Evolutionary conservation across 2,888 invertebrate species (phyloP).

Genomic region (Pomacea canaliculata): DNA sequence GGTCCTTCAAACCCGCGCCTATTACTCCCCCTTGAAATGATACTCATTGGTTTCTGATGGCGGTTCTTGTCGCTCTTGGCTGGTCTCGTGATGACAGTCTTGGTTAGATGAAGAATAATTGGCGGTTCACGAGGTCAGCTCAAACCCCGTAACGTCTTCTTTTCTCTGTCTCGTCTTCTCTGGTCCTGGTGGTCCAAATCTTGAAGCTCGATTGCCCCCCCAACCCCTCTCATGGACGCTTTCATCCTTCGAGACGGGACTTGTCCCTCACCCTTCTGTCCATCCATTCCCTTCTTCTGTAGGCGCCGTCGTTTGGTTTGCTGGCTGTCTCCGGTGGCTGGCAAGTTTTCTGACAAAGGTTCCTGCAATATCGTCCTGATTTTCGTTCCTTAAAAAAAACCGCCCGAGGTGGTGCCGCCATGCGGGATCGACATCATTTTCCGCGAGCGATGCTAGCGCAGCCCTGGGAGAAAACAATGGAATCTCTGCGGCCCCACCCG

Average conservation of each 20-base stretch:
- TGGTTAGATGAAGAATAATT: too few relatives aligned
- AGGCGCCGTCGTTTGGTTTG: too few relatives aligned
- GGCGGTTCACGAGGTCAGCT: too few relatives aligned
- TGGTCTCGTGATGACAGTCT: too few relatives aligned
- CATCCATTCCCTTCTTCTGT: neutral
- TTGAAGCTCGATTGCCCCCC: neutral
- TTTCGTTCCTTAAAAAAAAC: too few relatives aligned
- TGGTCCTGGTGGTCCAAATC: neutral
- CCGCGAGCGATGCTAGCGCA: neutral
- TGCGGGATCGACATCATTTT: slow-evolving; percentile 4
- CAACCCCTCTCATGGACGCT: neutral
- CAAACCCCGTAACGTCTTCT: too few relatives aligned
- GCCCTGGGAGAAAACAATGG: slow-evolving; percentile 1
- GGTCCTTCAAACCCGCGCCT: neutral
- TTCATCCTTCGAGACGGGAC: neutral
- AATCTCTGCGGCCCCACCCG: neutral
- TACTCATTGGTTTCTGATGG: neutral
- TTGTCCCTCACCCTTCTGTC: neutral
- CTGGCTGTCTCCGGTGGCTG: neutral
- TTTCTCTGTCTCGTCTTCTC: neutral
- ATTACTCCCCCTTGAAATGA: neutral
- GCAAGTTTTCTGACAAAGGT: neutral
- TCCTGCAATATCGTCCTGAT: neutral
- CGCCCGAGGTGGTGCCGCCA: neutral
- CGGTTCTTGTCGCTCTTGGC: too few relatives aligned